Evolutionary conservation across 2,113 vertebrate species (phyloP), one percentile per base, ranked within the genome.

Genomic region (Alexandromys fortis): DNA sequence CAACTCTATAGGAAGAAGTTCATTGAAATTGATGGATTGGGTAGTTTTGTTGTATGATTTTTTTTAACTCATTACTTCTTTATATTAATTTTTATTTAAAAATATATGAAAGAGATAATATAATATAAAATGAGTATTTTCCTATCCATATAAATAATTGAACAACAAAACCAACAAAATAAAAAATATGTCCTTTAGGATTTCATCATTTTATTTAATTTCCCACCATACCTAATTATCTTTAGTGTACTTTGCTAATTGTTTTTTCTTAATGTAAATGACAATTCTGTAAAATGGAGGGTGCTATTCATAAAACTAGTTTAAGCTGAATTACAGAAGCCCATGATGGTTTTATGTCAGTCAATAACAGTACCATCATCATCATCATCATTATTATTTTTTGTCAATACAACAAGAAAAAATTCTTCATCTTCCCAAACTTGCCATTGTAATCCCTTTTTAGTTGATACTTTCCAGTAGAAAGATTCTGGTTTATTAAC

Each of bases 341-440:
- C 30, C 89, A 97, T 94, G 86, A 95, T 47, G 16, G 17, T 87
- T 33, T 52, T 52, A n/a, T 93, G 96, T 96, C 94, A 96, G n/a
- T 92, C 90, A 81, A 92, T 91, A 83, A 75, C 33, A 26, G 78
- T 38, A 49, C 88, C 67, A 22, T 73, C 90, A 73, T 38, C n/a
- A n/a, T 38, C n/a, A n/a, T 72, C 7, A n/a, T 63, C 78, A 55
- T 19, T 8, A 17, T 45, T 45, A 26, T 89, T 94, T 77, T 94
- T 92, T 92, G 65, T 78, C n/a, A 75, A 86, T 78, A 38, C 26
- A 89, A 85, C n/a, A 90, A 81, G 26, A 72, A 76, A 96, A 91
- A 91, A 75, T 65, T 42, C 4, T 89, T 89, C 67, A 16, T 70
- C 58, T 93, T 90, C 75, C 67, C 52, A 91, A 90, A 83, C 35